Conservation (phyloP, 2,113 vertebrate species). For the Paratilapia polleni region DNA sequence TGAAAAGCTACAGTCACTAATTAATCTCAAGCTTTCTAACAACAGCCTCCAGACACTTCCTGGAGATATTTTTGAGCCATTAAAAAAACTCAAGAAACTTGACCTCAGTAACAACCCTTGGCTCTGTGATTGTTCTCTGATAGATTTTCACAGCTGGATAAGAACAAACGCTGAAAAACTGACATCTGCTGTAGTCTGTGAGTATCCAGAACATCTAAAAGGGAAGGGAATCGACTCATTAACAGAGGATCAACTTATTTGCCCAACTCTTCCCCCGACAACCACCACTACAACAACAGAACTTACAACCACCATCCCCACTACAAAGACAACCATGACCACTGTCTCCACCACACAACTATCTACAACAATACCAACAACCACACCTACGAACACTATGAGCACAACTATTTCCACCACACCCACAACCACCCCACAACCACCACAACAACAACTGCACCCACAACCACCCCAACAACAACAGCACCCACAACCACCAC, state of each 20-base stretch:
- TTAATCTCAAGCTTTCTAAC: slow-evolving; percentile 68
- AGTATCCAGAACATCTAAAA: slow-evolving; percentile 69
- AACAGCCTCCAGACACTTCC: slow-evolving; percentile 75
- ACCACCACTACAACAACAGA: neutral
- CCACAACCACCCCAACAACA: slow-evolving; percentile 23
- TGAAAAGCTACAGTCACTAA: slow-evolving; percentile 70
- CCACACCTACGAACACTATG: neutral
- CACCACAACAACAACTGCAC: no score
- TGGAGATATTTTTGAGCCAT: slow-evolving; percentile 58
- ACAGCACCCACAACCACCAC: no score
- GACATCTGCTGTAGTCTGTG: slow-evolving; percentile 64
- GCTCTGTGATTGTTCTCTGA: slow-evolving; percentile 86
- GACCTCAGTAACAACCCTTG: slow-evolving; percentile 82
- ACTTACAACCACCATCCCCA: neutral
- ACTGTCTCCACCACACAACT: neutral
- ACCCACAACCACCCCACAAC: slow-evolving; percentile 23
- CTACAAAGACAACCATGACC: neutral
- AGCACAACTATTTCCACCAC: neutral
- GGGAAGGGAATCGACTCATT: slow-evolving; percentile 62
- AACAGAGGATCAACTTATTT: slow-evolving; percentile 71
- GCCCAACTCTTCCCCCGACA: slow-evolving; percentile 45
- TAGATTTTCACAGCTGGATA: slow-evolving; percentile 73
- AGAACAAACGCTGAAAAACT: slow-evolving; percentile 58
- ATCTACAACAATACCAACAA: neutral
- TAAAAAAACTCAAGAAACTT: slow-evolving; percentile 72